Base-by-base conservation (phyloP, 2,797 vertebrate genomes). In the Anguilla pacifica region DNA sequence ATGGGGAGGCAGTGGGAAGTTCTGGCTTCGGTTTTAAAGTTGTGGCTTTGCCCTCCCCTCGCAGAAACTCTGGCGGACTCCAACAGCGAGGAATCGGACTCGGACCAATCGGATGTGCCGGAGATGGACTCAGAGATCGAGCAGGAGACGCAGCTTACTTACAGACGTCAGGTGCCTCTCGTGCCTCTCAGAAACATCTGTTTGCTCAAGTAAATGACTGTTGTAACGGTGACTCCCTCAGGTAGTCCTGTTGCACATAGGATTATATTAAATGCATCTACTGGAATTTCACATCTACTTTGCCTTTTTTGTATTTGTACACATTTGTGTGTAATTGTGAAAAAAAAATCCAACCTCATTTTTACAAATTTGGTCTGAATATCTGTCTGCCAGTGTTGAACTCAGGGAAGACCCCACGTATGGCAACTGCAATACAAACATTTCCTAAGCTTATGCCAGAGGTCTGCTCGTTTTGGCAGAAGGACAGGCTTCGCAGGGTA, bases 111-210 rank as follows among this genome's bases (percentile, higher is more conserved):
- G 86, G 99, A 99, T 74, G 97, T 99, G 91, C 98, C 99, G 91
- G 99, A 99, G 95, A 97, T 99, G 96, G 99, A 99, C 94, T 99
- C 98, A 88, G 99, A 99, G 96, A 99, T 99, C 86, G 99, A 99
- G 83, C 99, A 99, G 92, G 99, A 99, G 95, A 98, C 98, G 0
- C 99, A 99, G 94, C 97, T 97, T 87, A 99, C 97, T 0, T 99
- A 99, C 90, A 95, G 96, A 93, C 96, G 99, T 89, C 98, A 99
- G 97, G 98, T 99, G 55, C 81, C 17, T 0, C 51, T 1, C 51
- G 43, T 61, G 28, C 46, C 35, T 83, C 39, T 82, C 79, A 3
- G 10, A 82, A 84, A 31, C 57, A 15, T 13, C 22, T 49, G 7
- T 22, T n/a, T 43, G 19, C 46, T 6, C 17, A 49, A 64, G 57